phyloP scores from a whole-genome alignment of 2,113 vertebrate species.

The Engystomops pustulosus region DNA sequence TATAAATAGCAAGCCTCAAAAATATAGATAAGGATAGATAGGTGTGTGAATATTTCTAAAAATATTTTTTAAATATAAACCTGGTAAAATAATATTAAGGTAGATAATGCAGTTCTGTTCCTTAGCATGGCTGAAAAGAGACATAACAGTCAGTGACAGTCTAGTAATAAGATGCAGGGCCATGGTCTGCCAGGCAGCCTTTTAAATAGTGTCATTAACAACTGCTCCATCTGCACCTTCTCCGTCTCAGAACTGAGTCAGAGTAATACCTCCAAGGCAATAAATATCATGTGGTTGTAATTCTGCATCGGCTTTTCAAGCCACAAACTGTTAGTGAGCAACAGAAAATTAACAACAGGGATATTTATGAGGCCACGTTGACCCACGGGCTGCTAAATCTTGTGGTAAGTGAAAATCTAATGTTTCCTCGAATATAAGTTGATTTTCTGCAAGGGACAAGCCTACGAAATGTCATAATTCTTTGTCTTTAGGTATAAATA shows the following conservation, averaged over 20 bases:
- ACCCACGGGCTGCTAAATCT: constrained; percentile 36
- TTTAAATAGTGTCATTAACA: constrained; percentile 39
- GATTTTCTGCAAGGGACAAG: background rate
- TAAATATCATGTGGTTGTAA: constrained; percentile 41
- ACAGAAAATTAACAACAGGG: constrained; percentile 42
- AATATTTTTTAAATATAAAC: too few species aligned
- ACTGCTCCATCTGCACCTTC: constrained; percentile 30
- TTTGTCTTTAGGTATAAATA: background rate
- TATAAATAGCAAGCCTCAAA: too few species aligned
- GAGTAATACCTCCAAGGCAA: background rate
- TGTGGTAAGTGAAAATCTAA: constrained; percentile 49
- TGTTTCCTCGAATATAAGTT: constrained; percentile 41
- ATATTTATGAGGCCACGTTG: constrained; percentile 41
- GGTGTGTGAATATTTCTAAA: too few species aligned
- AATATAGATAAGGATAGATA: too few species aligned
- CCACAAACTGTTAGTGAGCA: constrained; percentile 45
- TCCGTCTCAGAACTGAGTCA: background rate
- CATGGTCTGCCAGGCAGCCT: constrained; percentile 12
- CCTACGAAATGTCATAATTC: constrained; percentile 2
- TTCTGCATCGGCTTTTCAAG: constrained; percentile 29
- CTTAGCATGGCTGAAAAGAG: background rate
- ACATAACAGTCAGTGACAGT: background rate
- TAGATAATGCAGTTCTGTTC: background rate
- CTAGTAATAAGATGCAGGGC: constrained; percentile 5
- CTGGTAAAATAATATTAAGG: too few species aligned